These are phyloP conservation scores for Leptinotarsa juncta DNA, from an alignment of 2,888 invertebrate genomes.

Conservation along the genomic window DNA sequence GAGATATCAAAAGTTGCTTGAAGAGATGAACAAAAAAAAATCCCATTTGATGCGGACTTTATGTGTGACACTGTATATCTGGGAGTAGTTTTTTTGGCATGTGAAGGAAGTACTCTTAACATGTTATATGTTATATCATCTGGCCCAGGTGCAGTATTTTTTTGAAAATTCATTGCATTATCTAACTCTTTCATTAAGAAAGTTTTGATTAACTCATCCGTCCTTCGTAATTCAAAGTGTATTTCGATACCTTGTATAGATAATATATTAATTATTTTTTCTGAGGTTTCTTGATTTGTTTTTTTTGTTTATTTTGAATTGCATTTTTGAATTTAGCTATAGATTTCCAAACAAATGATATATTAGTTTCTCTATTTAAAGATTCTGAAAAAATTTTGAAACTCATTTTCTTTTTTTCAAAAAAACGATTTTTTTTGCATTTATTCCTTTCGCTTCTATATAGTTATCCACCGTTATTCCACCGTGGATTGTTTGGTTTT, in stretches of 20 bases:
- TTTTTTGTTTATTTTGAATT: background rate
- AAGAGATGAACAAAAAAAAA: too few species aligned
- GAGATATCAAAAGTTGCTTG: background rate
- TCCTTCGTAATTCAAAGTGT: background rate
- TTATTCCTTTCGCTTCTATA: background rate
- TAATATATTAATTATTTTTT: background rate
- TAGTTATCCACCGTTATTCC: background rate
- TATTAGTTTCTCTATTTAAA: background rate
- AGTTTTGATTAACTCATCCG: background rate
- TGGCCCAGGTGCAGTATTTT: background rate
- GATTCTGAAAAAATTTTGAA: background rate
- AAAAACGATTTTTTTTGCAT: background rate
- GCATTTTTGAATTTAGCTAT: background rate
- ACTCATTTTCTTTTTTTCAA: background rate
- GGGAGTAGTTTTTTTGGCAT: background rate
- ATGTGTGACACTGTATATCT: too few species aligned
- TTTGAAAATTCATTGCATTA: background rate
- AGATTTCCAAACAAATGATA: background rate
- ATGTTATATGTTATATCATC: background rate
- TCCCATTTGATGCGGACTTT: too few species aligned
- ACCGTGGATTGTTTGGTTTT: slow-evolving; percentile 1
- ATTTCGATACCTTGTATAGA: background rate
- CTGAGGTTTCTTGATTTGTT: background rate
- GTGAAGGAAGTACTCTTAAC: background rate
- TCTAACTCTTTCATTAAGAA: background rate